Evolutionary conservation across 1,140 invertebrate genomes (phyloP).

Genomic region (Leguminivora glycinivorella): DNA sequence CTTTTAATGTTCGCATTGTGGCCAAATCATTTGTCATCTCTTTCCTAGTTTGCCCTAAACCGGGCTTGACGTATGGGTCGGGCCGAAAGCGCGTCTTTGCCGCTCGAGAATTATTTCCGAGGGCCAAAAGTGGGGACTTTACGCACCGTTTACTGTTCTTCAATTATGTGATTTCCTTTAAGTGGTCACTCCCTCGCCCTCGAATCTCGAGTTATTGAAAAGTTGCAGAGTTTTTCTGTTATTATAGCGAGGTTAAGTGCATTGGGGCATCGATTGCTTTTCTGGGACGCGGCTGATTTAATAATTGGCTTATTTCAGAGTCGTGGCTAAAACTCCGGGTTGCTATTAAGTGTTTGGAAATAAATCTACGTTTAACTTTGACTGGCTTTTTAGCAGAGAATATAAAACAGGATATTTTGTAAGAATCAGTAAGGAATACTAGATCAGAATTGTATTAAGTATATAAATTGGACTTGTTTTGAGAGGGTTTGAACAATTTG

Average conservation of each 20-base stretch:
- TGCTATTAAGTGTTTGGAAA: neutral
- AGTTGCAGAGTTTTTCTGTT: constrained; percentile 18
- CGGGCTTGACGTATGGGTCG: constrained; percentile 31
- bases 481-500: too few species aligned
- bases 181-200: constrained; percentile 62
- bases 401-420: neutral
- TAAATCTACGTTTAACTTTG: neutral
- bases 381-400: neutral
- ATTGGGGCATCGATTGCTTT: constrained; percentile 20
- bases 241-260: constrained; percentile 15
- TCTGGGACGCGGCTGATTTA: constrained; percentile 16
- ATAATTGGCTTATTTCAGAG: constrained; percentile 3
- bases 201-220: constrained; percentile 20
- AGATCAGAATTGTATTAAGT: too few species aligned
- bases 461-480: too few species aligned
- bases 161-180: constrained; percentile 78
- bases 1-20: constrained; percentile 29
- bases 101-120: constrained; percentile 70
- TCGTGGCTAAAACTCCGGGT: neutral
- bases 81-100: constrained; percentile 63
- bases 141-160: constrained; percentile 76
- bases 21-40: constrained; percentile 38
- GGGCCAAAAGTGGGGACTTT: constrained; percentile 61
- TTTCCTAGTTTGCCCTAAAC: constrained; percentile 32
- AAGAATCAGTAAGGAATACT: too few species aligned